Percentiles rank a stretch among this genome's conserved stretches.
Conservation (phyloP, 2,113 vertebrate species). For the Oryzias celebensis region DNA sequence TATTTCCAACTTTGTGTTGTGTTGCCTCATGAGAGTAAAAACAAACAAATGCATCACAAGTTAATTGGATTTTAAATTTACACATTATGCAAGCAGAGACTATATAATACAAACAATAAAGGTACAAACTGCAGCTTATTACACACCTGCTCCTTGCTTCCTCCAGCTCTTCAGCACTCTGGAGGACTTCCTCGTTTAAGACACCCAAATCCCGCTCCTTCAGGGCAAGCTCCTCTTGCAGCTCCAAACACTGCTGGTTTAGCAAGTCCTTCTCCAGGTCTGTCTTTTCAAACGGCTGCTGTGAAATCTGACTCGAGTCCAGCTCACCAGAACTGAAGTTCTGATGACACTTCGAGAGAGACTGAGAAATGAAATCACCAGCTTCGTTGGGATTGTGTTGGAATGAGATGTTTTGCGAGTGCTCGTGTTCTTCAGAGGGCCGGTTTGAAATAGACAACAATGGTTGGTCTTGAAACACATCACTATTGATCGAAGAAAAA, state of each 20-base stretch:
- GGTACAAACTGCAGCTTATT: no score
- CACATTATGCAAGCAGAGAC: no score
- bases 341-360: slow-evolving; percentile 36
- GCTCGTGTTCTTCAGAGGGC: slow-evolving; percentile 19
- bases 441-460: slow-evolving; percentile 58
- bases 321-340: slow-evolving; percentile 18
- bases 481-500: slow-evolving; percentile 43
- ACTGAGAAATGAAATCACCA: slow-evolving; percentile 4
- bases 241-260: slow-evolving; percentile 69
- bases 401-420: slow-evolving; percentile 3
- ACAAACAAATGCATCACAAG: no score
- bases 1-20: no score
- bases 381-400: neutral
- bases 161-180: slow-evolving; percentile 63
- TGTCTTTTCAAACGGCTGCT: slow-evolving; percentile 34
- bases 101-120: no score
- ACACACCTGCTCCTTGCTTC: slow-evolving; percentile 72
- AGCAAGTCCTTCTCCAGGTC: slow-evolving; percentile 64
- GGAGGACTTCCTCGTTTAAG: slow-evolving; percentile 65
- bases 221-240: slow-evolving; percentile 72
- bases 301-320: slow-evolving; percentile 38
- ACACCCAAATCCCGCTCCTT: slow-evolving; percentile 70
- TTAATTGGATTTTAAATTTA: no score
- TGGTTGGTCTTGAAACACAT: slow-evolving; percentile 68
- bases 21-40: no score